Conservation (phyloP, 2,113 vertebrate species). For the Erythrolamprus reginae region DNA sequence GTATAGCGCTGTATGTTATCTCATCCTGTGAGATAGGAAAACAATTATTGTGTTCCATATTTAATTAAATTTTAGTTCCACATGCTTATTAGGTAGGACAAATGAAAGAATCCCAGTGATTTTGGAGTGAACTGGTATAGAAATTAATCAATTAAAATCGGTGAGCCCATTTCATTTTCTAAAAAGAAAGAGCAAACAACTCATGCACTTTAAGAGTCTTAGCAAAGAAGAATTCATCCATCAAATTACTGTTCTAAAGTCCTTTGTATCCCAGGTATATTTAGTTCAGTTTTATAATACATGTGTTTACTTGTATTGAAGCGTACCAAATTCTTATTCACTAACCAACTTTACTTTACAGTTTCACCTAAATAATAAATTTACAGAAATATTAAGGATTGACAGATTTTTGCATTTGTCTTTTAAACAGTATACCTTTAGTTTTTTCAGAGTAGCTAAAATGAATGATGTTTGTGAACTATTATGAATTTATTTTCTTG, state of each 20-base stretch:
- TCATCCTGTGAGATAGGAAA: not conserved
- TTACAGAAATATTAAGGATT: not conserved
- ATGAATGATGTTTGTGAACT: not conserved
- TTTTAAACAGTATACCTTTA: not conserved
- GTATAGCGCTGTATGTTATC: not conserved
- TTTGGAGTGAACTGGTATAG: not conserved
- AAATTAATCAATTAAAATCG: not conserved
- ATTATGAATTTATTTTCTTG: not conserved
- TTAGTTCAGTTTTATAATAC: not conserved
- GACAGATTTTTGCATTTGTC: not conserved
- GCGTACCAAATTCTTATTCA: not conserved
- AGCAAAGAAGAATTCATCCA: not conserved
- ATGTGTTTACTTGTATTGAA: not conserved
- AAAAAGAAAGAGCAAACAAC: not conserved
- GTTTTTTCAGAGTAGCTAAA: not conserved
- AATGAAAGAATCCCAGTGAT: not conserved
- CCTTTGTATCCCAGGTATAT: slow-evolving; percentile 18
- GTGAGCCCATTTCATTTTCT: not conserved
- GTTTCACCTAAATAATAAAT: not conserved
- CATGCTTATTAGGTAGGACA: not conserved
- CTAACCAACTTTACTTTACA: not conserved
- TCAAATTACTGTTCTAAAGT: slow-evolving; percentile 9
- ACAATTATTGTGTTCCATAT: not conserved
- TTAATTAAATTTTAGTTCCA: not conserved
- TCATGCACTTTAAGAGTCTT: not conserved